These are phyloP conservation scores for Trichogramma pretiosum DNA, from an alignment of 1,140 invertebrate species.

Conservation along the genomic window DNA sequence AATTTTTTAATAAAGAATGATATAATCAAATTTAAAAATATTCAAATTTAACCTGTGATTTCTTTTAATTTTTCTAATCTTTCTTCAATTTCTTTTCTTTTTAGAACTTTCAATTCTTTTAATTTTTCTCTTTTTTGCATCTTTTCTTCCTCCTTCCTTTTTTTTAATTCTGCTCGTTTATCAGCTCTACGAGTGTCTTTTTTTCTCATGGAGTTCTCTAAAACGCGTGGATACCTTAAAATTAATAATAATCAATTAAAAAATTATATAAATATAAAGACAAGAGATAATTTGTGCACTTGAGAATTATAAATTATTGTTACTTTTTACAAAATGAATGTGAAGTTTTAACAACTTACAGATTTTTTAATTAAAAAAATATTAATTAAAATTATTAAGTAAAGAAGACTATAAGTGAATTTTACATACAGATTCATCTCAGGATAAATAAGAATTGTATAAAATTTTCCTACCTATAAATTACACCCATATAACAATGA, in stretches of 20 bases:
- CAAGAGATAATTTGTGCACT: too few relatives aligned
- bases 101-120: conserved; percentile 75
- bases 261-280: not conserved
- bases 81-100: conserved; percentile 82
- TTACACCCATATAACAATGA: too few relatives aligned
- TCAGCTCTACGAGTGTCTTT: conserved; percentile 70
- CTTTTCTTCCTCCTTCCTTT: conserved; percentile 77
- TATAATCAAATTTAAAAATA: too few relatives aligned
- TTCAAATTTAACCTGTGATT: conserved; percentile 73
- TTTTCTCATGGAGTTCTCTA: conserved; percentile 72
- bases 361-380: too few relatives aligned
- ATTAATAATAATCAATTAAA: conserved; percentile 10
- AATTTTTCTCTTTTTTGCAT: conserved; percentile 76
- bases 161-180: conserved; percentile 66
- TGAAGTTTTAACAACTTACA: too few relatives aligned
- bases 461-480: not conserved
- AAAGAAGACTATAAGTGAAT: too few relatives aligned
- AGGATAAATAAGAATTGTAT: not conserved
- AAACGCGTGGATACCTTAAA: conserved; percentile 72
- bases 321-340: too few relatives aligned
- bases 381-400: too few relatives aligned
- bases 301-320: too few relatives aligned
- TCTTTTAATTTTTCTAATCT: conserved; percentile 81
- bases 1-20: too few relatives aligned
- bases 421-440: too few relatives aligned